Evolutionary conservation across 2,888 invertebrate species (phyloP).

Genomic region (Lypha dubia): DNA sequence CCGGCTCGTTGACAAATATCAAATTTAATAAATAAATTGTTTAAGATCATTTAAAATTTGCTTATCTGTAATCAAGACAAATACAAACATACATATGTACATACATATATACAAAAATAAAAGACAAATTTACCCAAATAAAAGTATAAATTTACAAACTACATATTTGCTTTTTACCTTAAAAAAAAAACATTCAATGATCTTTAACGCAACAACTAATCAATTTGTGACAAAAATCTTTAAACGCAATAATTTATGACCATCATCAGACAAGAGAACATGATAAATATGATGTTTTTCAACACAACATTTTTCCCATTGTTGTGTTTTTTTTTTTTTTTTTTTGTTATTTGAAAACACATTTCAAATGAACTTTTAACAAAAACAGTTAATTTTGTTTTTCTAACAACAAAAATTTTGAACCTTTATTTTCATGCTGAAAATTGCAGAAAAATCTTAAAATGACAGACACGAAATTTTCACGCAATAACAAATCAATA

Average conservation of each 20-base stretch:
- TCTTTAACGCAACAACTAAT: slow-evolving; percentile 49
- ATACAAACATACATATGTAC: too few relatives aligned
- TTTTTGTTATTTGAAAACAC: slow-evolving; percentile 8
- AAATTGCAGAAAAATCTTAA: background rate
- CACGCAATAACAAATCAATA: slow-evolving; percentile 42
- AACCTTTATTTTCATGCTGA: background rate
- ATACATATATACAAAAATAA: too few relatives aligned
- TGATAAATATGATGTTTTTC: slow-evolving; percentile 28
- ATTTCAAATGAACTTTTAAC: slow-evolving; percentile 12
- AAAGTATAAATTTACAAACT: background rate
- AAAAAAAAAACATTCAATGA: slow-evolving; percentile 5
- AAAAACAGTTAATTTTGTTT: slow-evolving; percentile 13
- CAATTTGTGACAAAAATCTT: slow-evolving; percentile 56
- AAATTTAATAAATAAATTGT: slow-evolving; percentile 16
- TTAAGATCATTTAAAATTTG: background rate
- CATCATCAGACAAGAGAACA: slow-evolving; percentile 6
- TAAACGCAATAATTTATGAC: slow-evolving; percentile 13
- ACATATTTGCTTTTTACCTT: background rate
- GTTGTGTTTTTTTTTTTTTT: background rate
- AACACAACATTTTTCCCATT: background rate
- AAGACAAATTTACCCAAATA: background rate
- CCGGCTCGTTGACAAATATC: background rate
- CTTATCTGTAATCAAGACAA: slow-evolving; percentile 4
- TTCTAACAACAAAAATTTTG: background rate
- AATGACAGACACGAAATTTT: slow-evolving; percentile 13